Conservation (phyloP, 2,797 vertebrate genomes). For the Salmo trutta region DNA sequence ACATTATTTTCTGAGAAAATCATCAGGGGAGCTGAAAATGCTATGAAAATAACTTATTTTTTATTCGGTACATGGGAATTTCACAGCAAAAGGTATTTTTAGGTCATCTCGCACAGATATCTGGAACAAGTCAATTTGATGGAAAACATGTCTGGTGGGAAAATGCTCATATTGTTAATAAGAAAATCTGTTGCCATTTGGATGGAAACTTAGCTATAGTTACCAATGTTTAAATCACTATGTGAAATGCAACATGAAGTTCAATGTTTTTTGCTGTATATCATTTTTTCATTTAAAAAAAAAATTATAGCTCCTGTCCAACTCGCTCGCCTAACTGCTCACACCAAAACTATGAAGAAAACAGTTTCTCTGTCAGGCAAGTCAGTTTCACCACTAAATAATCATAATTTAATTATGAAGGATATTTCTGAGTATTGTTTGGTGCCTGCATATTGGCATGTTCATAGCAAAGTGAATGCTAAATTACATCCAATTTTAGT, state of each 20-base stretch:
- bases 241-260: background rate
- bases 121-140: too few species aligned
- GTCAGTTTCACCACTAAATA: background rate
- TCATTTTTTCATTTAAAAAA: background rate
- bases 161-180: too few species aligned
- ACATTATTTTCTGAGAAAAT: too few species aligned
- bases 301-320: background rate
- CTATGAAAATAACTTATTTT: too few species aligned
- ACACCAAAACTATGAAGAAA: background rate
- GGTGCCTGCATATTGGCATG: background rate
- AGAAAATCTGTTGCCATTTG: too few species aligned
- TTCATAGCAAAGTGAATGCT: background rate
- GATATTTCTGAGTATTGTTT: background rate
- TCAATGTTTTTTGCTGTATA: background rate
- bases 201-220: background rate
- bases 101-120: too few species aligned
- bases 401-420: background rate
- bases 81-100: too few species aligned
- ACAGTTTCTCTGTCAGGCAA: background rate
- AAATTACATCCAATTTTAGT: background rate
- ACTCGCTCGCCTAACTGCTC: background rate
- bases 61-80: too few species aligned
- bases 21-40: too few species aligned
- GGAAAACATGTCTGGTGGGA: too few species aligned
- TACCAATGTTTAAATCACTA: background rate